Evolutionary conservation across 2,797 vertebrate genomes (phyloP), one percentile per base, ranked within the genome.

Genomic region (Toxotes lorentzi): DNA sequence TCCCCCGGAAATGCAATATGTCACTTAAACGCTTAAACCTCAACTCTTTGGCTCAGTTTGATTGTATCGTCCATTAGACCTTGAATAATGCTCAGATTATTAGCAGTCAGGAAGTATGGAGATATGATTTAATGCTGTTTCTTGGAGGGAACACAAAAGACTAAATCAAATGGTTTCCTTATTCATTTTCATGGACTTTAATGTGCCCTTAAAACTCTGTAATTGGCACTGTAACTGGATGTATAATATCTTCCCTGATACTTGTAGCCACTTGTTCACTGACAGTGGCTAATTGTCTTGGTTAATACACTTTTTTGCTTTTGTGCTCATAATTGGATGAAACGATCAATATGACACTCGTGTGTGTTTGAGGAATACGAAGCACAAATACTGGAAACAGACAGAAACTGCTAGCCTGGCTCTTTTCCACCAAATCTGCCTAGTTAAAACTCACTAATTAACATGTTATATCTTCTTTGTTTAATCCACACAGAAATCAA

Each of bases 171-270:
- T 76, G 43, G 64, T 82, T 86, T 80, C 9, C 23, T 72, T 75
- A 53, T 83, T 81, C 54, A 79, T 84, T 88, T 88, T 82, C 81
- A 78, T 82, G 16, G 70, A 70, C 75, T 82, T 80, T 73, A 88
- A 89, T 88, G 63, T 50, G 43, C 63, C 73, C 68, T 81, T 82
- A 73, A 71, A 83, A 80, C 50, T 73, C 64, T 71, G 51, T 82
- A 75, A 84, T 76, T 79, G 82, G 53, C 78, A 47, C 59, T 34
- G 24, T 70, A 77, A 77, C 34, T 67, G 64, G 40, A 38, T 78
- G 69, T 30, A 34, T 75, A 78, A 65, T 69, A 64, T 86, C 73
- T 65, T 83, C 50, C 7, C 41, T 60, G 84, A 79, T 70, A 78
- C 63, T 38, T 67, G 62, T 73, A 67, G 45, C 67, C 62, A 79